phyloP scores from a whole-genome alignment of 2,888 invertebrate species.

The Troides helena region DNA sequence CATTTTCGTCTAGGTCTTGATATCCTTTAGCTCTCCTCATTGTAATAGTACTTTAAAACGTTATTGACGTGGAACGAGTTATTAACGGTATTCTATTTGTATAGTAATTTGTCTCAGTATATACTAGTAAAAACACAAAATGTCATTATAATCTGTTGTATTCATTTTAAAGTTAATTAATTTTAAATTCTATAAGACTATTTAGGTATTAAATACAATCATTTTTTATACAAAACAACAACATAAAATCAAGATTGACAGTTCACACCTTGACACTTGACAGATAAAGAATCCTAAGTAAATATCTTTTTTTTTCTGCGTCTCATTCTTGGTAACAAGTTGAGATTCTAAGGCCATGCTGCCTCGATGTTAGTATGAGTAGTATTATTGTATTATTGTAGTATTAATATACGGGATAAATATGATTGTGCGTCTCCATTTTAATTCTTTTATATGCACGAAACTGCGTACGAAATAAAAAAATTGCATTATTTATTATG shows the following conservation, averaged over 20 bases:
- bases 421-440: too few relatives aligned
- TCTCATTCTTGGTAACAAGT: too few relatives aligned
- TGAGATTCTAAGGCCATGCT: too few relatives aligned
- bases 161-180: background rate
- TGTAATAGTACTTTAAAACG: slow-evolving; percentile 39
- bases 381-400: too few relatives aligned
- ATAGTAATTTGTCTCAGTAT: background rate
- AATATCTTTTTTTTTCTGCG: too few relatives aligned
- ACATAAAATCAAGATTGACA: background rate
- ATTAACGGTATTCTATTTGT: slow-evolving; percentile 17
- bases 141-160: background rate
- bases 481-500: too few relatives aligned
- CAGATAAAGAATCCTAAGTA: background rate
- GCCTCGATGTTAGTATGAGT: too few relatives aligned
- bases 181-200: background rate
- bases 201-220: background rate
- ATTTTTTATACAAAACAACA: slow-evolving; percentile 19
- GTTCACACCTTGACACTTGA: background rate
- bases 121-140: background rate
- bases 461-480: too few relatives aligned
- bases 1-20: slow-evolving; percentile 81
- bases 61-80: slow-evolving; percentile 60
- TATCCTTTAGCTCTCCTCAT: slow-evolving; percentile 81
- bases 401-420: too few relatives aligned
- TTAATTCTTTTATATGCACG: too few relatives aligned